Conservation (phyloP, 2,113 vertebrate species). For the Mormyrus iriodes region DNA sequence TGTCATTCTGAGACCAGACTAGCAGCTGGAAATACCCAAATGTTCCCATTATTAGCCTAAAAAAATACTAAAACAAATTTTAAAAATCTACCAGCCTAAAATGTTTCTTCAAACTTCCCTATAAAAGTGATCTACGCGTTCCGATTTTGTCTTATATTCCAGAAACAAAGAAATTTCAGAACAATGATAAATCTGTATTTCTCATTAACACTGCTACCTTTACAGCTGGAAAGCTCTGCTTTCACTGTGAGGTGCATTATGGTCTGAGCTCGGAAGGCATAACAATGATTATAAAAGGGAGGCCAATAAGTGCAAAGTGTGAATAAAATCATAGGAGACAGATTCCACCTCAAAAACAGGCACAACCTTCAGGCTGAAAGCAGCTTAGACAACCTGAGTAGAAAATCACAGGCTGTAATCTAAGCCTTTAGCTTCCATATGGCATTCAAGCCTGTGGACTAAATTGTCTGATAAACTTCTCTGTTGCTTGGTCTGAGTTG, state of each 20-base stretch:
- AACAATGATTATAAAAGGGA: background rate
- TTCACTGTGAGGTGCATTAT: background rate
- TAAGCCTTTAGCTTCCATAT: constrained; percentile 53
- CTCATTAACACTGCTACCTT: background rate
- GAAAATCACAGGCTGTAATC: constrained; percentile 49
- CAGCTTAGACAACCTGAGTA: constrained; percentile 59
- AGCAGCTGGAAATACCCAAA: background rate
- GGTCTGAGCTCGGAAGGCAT: background rate
- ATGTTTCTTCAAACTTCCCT: background rate
- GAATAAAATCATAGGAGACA: background rate
- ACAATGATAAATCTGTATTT: background rate
- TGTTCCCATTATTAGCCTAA: background rate
- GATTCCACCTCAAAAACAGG: background rate
- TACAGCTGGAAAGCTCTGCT: background rate
- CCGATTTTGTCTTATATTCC: background rate
- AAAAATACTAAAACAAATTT: background rate
- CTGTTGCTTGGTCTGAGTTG: constrained; percentile 17
- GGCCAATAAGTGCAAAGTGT: background rate
- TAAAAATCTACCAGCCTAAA: background rate
- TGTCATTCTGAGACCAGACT: background rate
- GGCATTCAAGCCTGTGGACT: constrained; percentile 39
- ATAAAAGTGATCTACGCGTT: background rate
- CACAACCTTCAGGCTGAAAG: constrained; percentile 45
- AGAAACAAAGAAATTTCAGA: background rate
- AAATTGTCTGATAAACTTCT: constrained; percentile 33